A percentile compares a stretch with the other conserved stretches of the same genome.
These are phyloP conservation scores for Machimus atricapillus DNA, from an alignment of 2,888 invertebrate genomes.

Conservation along the genomic window DNA sequence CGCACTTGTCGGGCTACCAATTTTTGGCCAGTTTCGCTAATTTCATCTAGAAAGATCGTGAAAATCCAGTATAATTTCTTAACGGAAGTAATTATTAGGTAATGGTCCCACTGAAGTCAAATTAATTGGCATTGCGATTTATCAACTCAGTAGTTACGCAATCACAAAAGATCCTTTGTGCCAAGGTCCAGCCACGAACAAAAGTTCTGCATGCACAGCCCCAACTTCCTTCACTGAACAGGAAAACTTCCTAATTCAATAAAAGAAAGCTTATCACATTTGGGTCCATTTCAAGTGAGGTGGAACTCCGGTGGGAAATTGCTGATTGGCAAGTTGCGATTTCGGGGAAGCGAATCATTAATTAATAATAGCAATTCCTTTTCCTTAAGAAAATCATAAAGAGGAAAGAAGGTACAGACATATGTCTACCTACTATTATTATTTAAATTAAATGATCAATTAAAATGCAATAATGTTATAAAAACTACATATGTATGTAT, in stretches of 20 bases:
- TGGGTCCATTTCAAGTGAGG: not conserved
- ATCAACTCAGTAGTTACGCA: not conserved
- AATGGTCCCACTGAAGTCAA: not conserved
- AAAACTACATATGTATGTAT: no score
- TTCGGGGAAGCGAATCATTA: not conserved
- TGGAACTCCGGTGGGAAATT: not conserved
- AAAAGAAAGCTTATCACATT: slow-evolving; percentile 6
- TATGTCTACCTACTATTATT: no score
- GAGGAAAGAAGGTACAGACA: no score
- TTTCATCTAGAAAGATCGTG: not conserved
- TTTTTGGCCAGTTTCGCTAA: not conserved
- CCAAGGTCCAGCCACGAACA: not conserved
- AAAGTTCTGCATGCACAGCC: not conserved
- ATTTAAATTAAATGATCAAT: no score
- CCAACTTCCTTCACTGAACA: not conserved
- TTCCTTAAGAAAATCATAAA: no score
- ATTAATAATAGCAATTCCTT: no score
- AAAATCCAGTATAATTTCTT: not conserved
- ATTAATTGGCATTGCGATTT: not conserved
- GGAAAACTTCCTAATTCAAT: not conserved
- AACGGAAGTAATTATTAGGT: slow-evolving; percentile 4
- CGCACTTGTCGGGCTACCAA: not conserved
- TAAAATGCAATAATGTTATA: no score
- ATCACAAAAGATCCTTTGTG: not conserved
- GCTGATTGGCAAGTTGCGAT: not conserved